phyloP scores from a whole-genome alignment of 2,888 invertebrate species.

The Tenthredo mesomela region DNA sequence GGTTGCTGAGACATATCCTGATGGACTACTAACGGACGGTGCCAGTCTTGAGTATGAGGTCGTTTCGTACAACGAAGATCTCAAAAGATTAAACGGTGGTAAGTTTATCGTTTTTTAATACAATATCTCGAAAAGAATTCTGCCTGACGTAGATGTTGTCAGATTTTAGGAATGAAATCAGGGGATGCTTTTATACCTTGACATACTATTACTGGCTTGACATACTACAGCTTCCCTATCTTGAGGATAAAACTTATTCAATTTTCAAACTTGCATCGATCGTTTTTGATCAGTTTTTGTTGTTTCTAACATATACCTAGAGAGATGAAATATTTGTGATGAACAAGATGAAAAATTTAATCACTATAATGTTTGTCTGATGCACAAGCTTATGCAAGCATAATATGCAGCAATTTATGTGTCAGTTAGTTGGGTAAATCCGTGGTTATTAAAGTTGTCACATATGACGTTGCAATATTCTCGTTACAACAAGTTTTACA shows the following conservation, averaged over 20 bases:
- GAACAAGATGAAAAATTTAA: too few relatives aligned
- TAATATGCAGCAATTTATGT: not conserved
- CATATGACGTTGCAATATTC: not conserved
- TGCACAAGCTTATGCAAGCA: not conserved
- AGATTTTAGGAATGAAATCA: not conserved
- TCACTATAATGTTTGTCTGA: too few relatives aligned
- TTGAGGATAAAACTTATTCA: not conserved
- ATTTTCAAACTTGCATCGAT: not conserved
- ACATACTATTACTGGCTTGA: not conserved
- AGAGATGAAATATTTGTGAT: too few relatives aligned
- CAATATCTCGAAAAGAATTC: not conserved
- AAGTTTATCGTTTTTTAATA: constrained; percentile 46
- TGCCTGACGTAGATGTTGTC: not conserved
- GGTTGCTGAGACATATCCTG: constrained; percentile 79
- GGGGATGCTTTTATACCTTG: not conserved
- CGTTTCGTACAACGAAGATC: constrained; percentile 79
- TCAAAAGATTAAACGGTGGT: constrained; percentile 81
- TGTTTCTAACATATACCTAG: not conserved
- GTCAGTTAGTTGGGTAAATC: not conserved
- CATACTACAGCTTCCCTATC: not conserved
- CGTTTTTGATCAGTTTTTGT: not conserved
- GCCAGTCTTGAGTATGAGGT: constrained; percentile 80
- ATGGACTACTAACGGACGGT: constrained; percentile 80
- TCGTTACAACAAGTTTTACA: not conserved
- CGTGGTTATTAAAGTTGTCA: not conserved